Conservation (phyloP, 2,888 invertebrate species). For the Melanostoma mellinum region DNA sequence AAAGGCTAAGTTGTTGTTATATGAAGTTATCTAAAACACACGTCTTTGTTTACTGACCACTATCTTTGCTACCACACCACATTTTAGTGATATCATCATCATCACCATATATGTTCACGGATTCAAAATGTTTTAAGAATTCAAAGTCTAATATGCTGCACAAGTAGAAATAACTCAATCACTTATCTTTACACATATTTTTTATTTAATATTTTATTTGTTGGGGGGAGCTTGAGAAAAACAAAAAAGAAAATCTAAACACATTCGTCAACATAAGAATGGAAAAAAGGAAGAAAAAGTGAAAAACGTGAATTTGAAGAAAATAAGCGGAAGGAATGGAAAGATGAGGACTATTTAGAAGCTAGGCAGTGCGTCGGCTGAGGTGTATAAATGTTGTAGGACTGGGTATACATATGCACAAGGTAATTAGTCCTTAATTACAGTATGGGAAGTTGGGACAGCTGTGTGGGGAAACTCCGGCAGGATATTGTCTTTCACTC, state of each 20-base stretch:
- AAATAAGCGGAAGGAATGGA: constrained; percentile 22
- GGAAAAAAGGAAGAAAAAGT: constrained; percentile 14
- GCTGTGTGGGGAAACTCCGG: constrained; percentile 82
- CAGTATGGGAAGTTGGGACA: constrained; percentile 83
- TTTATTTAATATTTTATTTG: constrained; percentile 37
- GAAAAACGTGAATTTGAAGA: constrained; percentile 17
- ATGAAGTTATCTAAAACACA: too few relatives aligned
- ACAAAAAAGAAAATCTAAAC: constrained; percentile 1
- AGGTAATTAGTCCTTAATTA: constrained; percentile 75
- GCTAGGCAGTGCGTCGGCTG: constrained; percentile 68
- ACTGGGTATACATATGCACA: neutral
- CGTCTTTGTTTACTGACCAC: too few relatives aligned
- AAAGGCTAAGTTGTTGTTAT: too few relatives aligned
- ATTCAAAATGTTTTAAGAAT: neutral
- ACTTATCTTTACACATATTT: constrained; percentile 21
- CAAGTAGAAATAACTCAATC: neutral
- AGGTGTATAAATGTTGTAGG: constrained; percentile 25
- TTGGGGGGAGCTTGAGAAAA: constrained; percentile 52
- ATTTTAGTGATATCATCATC: too few relatives aligned
- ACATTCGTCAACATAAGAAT: constrained; percentile 32
- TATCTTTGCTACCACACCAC: too few relatives aligned
- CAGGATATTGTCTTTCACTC: constrained; percentile 82
- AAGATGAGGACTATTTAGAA: constrained; percentile 48
- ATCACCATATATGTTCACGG: too few relatives aligned
- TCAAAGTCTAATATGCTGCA: too few relatives aligned